Conservation (phyloP, 35 echinoderm and acorn worm genomes). For the Apostichopus parvimensis region DNA sequence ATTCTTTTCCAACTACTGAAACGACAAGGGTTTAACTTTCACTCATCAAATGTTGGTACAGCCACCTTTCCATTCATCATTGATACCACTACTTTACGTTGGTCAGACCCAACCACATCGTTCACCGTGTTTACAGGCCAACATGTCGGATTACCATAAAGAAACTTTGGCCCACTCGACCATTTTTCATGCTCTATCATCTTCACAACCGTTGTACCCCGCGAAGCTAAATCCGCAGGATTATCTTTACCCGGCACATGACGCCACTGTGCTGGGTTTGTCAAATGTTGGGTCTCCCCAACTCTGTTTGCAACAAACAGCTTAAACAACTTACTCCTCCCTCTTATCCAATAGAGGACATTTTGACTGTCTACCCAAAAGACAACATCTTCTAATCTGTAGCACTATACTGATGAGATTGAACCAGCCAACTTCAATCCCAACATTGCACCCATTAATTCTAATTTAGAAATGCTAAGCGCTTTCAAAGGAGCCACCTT, state of each 20-base stretch:
- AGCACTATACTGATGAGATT: slow-evolving; percentile 10
- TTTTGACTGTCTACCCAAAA: slow-evolving; percentile 58
- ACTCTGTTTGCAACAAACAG: too few species aligned
- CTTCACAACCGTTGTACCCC: not conserved
- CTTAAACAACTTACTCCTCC: not conserved
- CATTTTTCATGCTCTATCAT: slow-evolving; percentile 27
- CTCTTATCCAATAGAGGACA: slow-evolving; percentile 56
- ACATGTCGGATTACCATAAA: not conserved
- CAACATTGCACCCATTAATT: slow-evolving; percentile 52
- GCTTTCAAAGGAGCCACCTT: slow-evolving; percentile 46
- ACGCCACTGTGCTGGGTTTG: slow-evolving; percentile 36
- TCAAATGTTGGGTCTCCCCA: slow-evolving; percentile 34
- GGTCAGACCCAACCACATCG: slow-evolving; percentile 8
- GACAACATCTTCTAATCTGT: slow-evolving; percentile 24
- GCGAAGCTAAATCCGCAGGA: slow-evolving; percentile 28
- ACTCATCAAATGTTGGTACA: slow-evolving; percentile 1
- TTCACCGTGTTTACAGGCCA: slow-evolving; percentile 61
- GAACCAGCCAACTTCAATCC: slow-evolving; percentile 24
- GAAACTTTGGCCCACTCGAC: slow-evolving; percentile 45
- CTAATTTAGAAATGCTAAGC: slow-evolving; percentile 37
- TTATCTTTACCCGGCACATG: slow-evolving; percentile 53
- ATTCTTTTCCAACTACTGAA: slow-evolving; percentile 40
- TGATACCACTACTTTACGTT: slow-evolving; percentile 38
- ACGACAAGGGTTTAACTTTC: slow-evolving; percentile 6
- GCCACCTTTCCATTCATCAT: not conserved